Evolutionary conservation across 1,140 invertebrate species (phyloP), one percentile per base, ranked within the genome.

Genomic region (Solenopsis fugax): DNA sequence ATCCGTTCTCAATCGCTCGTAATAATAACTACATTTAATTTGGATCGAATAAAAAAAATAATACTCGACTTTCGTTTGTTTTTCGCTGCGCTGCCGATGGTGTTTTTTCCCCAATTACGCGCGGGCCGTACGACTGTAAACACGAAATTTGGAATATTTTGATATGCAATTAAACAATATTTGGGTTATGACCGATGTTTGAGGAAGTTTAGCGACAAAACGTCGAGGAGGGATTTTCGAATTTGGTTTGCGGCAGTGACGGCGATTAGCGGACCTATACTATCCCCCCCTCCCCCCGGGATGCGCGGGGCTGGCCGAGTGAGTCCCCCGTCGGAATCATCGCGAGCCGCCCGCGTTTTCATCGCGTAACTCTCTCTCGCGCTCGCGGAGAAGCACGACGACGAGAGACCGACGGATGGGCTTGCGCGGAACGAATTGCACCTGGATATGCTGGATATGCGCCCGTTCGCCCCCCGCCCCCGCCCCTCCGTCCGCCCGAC

Each of bases 141-240:
- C 80, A 84, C n/a, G 45, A 75, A 84, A 84, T 84, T 84, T 84
- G 80, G 80, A 52, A 84, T 84, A 84, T 84, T 84, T 84, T 84
- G 80, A 84, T 84, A 84, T 84, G 60, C 80, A 84, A 84, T 84
- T 84, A 84, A 84, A 84, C 80, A 84, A 84, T 84, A 84, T 84
- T 84, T 84, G 80, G 80, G 69, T 84, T 84, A 84, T 73, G 56
- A 73, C 69, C 80, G 69, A 60, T 84, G 69, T 84, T 84, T 84
- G 80, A 84, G 80, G 80, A 84, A 84, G 80, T 84, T 84, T 60
- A 84, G 69, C 80, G 80, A 73, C 80, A 73, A 72, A 60, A 60
- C 80, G 54, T 75, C 80, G 80, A 84, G 69, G 80, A 75, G 80
- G 80, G 80, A 84, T 84, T 84, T 84, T 84, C 80, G 80, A 84